Base-by-base conservation (phyloP, 2,888 invertebrate species). In the Chrysotoxum bicinctum region DNA sequence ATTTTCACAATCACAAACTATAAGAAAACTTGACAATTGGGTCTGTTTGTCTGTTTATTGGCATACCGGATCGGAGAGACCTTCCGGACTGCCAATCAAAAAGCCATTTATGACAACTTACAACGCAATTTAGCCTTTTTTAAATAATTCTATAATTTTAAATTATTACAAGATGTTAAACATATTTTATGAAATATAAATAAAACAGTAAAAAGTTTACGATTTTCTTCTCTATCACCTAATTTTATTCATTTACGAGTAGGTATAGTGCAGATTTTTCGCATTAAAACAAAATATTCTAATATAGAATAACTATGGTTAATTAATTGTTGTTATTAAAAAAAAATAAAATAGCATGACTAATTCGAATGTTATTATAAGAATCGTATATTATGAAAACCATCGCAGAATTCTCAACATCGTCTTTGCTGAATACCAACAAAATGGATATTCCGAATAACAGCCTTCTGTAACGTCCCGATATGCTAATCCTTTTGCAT, bases 361-460 rank as follows among this genome's bases (percentile, higher is more conserved):
- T 23, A n/a, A 19, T 45, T 16, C 0, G 9, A 45, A 45, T 2
- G 14, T n/a, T 14, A n/a, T 10, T 50, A n/a, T 26, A 6, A 9
- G 26, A 10, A 35, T 26, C 12, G n/a, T 19, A 12, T n/a, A 14
- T 30, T 70, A 82, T 8, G 90, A 88, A 78, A 92, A 90, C 91
- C 91, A 91, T 43, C 89, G 89, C 37, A 92, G 87, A 21, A 92
- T 89, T 83, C 89, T 89, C 35, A 92, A 74, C 92, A 92, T 92
- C 1, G 90, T 91, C 74, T 88, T 89, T 9, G 92, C 91, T 4
- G 92, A 91, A 87, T 92, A 92, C 64, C 91, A 87, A 72, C 92
- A 92, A 79, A 90, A 90, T 14, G 91, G 91, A 89, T 91, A 92
- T 58, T 91, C 90, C 35, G 89, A 89, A 32, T 89, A 91, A 70